Conservation (phyloP, 2,888 invertebrate genomes). For the Cylindroiulus punctatus region DNA sequence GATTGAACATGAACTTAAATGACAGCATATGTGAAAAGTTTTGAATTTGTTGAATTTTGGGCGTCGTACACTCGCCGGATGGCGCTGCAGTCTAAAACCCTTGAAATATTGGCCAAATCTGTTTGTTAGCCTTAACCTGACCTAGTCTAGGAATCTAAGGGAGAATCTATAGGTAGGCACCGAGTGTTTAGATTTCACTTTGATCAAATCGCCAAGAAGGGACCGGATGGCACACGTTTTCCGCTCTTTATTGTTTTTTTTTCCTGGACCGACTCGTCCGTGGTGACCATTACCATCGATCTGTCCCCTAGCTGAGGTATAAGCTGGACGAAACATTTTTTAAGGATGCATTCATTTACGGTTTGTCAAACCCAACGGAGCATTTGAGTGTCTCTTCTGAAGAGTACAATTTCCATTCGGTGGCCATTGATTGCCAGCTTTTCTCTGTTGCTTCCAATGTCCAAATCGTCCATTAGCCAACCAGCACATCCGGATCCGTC, state of each 20-base stretch:
- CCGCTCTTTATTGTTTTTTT: neutral
- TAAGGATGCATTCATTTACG: slow-evolving; percentile 35
- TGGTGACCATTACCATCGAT: slow-evolving; percentile 3
- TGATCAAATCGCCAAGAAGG: neutral
- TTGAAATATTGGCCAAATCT: too few species aligned
- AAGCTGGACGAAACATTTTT: neutral
- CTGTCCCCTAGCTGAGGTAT: neutral
- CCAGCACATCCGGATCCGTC: slow-evolving; percentile 40
- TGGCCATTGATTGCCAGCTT: slow-evolving; percentile 35
- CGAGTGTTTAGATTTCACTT: neutral
- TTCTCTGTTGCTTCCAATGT: slow-evolving; percentile 9
- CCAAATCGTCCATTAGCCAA: slow-evolving; percentile 47
- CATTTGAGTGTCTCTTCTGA: slow-evolving; percentile 31
- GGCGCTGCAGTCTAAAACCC: too few species aligned
- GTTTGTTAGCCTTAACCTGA: too few species aligned
- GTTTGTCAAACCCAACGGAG: slow-evolving; percentile 45
- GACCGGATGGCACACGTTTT: neutral
- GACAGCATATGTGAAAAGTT: too few species aligned
- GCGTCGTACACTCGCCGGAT: too few species aligned
- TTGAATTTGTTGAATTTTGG: too few species aligned
- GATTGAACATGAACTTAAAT: too few species aligned
- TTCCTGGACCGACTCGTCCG: neutral
- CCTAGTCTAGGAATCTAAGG: neutral
- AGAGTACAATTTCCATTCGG: slow-evolving; percentile 42
- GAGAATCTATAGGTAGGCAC: neutral